Evolutionary conservation across 2,797 vertebrate genomes (phyloP), one percentile per base, ranked within the genome.

Genomic region (Argya squamiceps): DNA sequence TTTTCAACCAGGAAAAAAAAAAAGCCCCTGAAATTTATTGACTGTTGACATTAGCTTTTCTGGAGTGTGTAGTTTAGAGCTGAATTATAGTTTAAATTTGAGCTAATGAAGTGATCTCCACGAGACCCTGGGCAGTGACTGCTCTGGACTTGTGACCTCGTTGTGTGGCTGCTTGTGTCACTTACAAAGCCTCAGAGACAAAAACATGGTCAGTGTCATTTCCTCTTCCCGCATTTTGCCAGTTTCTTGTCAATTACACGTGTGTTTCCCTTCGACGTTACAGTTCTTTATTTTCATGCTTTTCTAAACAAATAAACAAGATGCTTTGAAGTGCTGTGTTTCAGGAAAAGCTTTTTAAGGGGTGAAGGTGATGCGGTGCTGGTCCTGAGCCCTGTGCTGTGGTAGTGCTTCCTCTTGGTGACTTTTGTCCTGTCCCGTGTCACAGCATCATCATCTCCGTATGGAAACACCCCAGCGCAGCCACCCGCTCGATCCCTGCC

Each of bases 291-390:
- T 37, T 32, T n/a, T 6, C 27, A 6, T 2, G 4, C 3, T 36
- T 36, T 9, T 6, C 9, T 20, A 30, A 49, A 27, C 11, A 29
- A 52, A 50, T 2, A 37, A 34, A 29, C 5, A 17, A 36, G 18
- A 1, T 10, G 11, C 3, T 17, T 5, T 5, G 3, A 26, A 56
- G n/a, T 0, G 34, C 9, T 7, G 34, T 2, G 56, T 21, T 82
- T 29, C 2, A 4, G 39, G 22, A 9, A 22, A 3, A 12, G 1
- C 14, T 21, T 15, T 29, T 5, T 0, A 5, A 22, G 49, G 8
- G 1, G 11, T 1, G 10, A 11, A 4, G 32, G 67, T 0, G 52
- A 4, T 0, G 39, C 0, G 44, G 15, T 0, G 49, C 10, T 2
- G 44, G 23, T 18, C 12, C 53, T 4, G 29, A 63, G 49, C 50